Evolutionary conservation across 2,797 vertebrate species (phyloP).

Genomic region (Danio kyathit): DNA sequence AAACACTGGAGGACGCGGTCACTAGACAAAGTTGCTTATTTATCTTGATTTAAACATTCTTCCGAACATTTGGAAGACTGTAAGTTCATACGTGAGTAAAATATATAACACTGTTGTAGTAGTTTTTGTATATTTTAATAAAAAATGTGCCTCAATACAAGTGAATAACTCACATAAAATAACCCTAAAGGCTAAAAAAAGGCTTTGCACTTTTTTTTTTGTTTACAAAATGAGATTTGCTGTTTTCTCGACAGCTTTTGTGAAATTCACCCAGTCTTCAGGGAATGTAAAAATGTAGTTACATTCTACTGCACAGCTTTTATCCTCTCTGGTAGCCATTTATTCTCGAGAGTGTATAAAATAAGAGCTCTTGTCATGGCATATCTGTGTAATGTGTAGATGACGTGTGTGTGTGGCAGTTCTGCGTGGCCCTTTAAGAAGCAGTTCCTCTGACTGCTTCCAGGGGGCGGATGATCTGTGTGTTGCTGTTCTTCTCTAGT

Average conservation of each 20-base stretch:
- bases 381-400: neutral
- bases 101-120: no score
- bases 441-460: constrained; percentile 62
- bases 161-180: neutral
- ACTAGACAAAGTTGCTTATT: no score
- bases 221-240: neutral
- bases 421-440: constrained; percentile 74
- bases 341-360: neutral
- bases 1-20: no score
- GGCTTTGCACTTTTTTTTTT: neutral
- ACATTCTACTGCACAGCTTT: neutral
- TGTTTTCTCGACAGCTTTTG: neutral
- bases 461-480: constrained; percentile 68
- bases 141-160: neutral
- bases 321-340: neutral
- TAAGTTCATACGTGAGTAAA: no score
- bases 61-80: no score
- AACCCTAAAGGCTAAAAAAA: neutral
- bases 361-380: neutral
- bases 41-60: no score
- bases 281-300: neutral
- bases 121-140: neutral
- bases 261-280: neutral
- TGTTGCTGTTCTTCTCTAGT: constrained; percentile 29
- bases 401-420: neutral